These are phyloP conservation scores for Yponomeuta cagnagella DNA, from an alignment of 2,888 invertebrate genomes.

Conservation along the genomic window DNA sequence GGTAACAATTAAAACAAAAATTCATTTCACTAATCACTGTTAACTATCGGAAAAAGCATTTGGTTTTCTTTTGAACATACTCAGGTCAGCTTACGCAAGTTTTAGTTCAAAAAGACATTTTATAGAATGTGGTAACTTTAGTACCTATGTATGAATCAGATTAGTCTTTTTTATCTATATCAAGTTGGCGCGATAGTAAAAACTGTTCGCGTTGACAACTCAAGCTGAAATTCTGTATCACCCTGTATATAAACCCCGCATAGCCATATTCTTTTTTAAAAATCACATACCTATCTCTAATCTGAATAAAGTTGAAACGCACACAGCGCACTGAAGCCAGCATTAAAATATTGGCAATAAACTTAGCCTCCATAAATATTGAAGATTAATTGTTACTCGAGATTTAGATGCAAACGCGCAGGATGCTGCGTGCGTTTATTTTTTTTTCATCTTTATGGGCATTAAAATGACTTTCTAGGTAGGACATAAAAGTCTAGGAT, in stretches of 20 bases:
- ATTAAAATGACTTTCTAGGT: background rate
- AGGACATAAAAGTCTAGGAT: background rate
- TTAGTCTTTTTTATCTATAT: too few relatives aligned
- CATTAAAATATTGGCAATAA: background rate
- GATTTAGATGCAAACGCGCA: conserved; percentile 1
- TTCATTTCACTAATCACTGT: too few relatives aligned
- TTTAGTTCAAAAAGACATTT: too few relatives aligned
- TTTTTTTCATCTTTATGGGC: background rate
- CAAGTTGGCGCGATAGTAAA: too few relatives aligned
- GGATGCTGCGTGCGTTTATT: background rate
- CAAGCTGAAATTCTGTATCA: background rate
- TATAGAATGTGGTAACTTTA: too few relatives aligned
- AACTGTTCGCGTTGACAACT: background rate
- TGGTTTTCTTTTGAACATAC: too few relatives aligned
- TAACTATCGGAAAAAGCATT: too few relatives aligned
- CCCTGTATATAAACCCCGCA: too few relatives aligned
- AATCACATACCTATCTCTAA: background rate
- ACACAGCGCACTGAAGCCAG: background rate
- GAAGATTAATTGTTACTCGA: background rate
- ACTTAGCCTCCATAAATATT: background rate
- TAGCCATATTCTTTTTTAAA: background rate
- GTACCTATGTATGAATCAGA: too few relatives aligned
- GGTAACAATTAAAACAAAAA: too few relatives aligned
- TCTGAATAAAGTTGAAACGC: background rate
- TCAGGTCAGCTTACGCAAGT: too few relatives aligned